These are phyloP conservation scores for Andrena minutula DNA, from an alignment of 2,888 invertebrate genomes.

Conservation along the genomic window DNA sequence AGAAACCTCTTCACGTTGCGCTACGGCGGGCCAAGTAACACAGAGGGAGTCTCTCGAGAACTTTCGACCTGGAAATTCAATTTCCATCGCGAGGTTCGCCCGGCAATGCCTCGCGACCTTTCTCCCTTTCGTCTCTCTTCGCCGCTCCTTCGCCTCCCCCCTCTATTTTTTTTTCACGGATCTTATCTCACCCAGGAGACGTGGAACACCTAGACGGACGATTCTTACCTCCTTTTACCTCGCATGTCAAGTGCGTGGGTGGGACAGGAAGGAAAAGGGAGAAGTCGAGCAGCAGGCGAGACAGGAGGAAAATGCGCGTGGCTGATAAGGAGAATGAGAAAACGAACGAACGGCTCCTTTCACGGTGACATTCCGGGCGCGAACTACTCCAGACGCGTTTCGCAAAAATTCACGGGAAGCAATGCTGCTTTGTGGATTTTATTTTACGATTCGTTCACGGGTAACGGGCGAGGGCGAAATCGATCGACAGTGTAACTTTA, in stretches of 20 bases:
- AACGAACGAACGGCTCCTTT: constrained; percentile 25
- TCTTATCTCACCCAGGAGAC: constrained; percentile 69
- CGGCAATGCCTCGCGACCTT: constrained; percentile 60
- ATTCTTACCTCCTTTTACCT: constrained; percentile 49
- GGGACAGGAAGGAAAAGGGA: background rate
- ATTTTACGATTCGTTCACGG: constrained; percentile 42
- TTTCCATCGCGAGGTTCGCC: constrained; percentile 68
- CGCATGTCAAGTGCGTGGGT: constrained; percentile 23
- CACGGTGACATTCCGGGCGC: constrained; percentile 20
- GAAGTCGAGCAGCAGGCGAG: background rate
- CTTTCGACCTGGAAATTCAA: constrained; percentile 74
- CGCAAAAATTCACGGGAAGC: constrained; percentile 37
- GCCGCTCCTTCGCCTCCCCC: constrained; percentile 10
- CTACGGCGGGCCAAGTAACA: constrained; percentile 56
- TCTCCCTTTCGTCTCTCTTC: constrained; percentile 25
- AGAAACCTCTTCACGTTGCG: constrained; percentile 54
- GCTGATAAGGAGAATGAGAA: constrained; percentile 14
- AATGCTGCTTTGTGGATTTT: constrained; percentile 30
- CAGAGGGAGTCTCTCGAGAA: constrained; percentile 68
- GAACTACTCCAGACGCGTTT: constrained; percentile 1
- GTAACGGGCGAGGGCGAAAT: constrained; percentile 41
- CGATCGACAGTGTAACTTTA: constrained; percentile 50
- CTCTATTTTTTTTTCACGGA: constrained; percentile 52
- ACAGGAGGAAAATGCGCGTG: constrained; percentile 1
- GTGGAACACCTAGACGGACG: constrained; percentile 55